These are phyloP conservation scores for Drosophila setosimentum DNA, from an alignment of 2,888 invertebrate species.

Conservation along the genomic window DNA sequence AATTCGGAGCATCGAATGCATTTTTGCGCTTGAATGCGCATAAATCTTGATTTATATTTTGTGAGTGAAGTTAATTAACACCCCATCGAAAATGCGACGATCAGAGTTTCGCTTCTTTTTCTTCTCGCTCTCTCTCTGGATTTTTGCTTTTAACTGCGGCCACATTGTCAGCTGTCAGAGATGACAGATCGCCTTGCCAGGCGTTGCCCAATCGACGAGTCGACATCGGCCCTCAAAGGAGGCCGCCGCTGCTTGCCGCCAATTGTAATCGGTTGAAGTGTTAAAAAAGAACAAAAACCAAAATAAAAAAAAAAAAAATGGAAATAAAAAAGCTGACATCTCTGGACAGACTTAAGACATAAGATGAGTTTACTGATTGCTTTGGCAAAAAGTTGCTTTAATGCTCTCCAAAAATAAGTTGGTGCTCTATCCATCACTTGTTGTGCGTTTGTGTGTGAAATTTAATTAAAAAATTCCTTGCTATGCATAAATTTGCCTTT, in stretches of 20 bases:
- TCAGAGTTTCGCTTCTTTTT: slow-evolving; percentile 12
- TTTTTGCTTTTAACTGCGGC: slow-evolving; percentile 8
- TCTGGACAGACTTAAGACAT: slow-evolving; percentile 34
- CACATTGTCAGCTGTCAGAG: slow-evolving; percentile 71
- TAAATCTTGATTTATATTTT: slow-evolving; percentile 70
- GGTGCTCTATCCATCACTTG: slow-evolving; percentile 10
- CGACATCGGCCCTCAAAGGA: slow-evolving; percentile 27
- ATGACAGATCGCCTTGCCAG: slow-evolving; percentile 72
- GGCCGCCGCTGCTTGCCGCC: slow-evolving; percentile 26
- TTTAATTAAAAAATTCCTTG: slow-evolving; percentile 77
- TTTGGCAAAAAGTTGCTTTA: slow-evolving; percentile 39
- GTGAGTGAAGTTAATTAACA: slow-evolving; percentile 62
- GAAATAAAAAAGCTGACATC: slow-evolving; percentile 45
- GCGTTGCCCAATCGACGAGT: slow-evolving; percentile 47
- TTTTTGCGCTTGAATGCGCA: slow-evolving; percentile 60
- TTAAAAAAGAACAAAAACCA: slow-evolving; percentile 36
- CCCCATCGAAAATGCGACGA: slow-evolving; percentile 41
- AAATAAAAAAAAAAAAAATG: slow-evolving; percentile 20
- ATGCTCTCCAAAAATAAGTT: slow-evolving; percentile 31
- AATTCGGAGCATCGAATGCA: slow-evolving; percentile 39
- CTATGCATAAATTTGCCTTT: slow-evolving; percentile 78
- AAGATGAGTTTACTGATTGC: slow-evolving; percentile 44
- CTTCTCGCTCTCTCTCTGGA: not conserved
- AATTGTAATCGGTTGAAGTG: slow-evolving; percentile 61
- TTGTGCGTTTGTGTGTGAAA: slow-evolving; percentile 66